A percentile compares a stretch with the other conserved stretches of the same genome.
phyloP scores from a whole-genome alignment of 2,113 vertebrate genomes.

The Cephalopterus ornatus region DNA sequence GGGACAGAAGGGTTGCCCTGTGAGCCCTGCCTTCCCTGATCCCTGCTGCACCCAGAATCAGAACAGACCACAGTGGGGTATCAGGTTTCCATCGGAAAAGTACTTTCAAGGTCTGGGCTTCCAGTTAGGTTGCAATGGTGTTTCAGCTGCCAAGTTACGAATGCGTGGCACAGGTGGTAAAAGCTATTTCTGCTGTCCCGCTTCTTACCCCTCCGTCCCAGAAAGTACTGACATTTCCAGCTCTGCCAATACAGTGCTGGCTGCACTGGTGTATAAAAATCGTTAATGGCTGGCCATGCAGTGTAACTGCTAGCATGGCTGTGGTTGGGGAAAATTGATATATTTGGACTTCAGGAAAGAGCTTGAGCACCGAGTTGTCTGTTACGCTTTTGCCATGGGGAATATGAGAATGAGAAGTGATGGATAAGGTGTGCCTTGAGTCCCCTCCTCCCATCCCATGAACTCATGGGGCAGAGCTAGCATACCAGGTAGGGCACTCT shows the following conservation, averaged over 20 bases:
- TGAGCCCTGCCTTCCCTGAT: background rate
- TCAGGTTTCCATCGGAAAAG: background rate
- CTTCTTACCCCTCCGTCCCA: background rate
- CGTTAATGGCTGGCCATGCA: background rate
- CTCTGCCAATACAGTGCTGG: background rate
- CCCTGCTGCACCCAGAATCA: fast-evolving
- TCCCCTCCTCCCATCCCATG: background rate
- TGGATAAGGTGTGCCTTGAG: background rate
- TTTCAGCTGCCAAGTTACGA: background rate
- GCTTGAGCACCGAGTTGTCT: background rate
- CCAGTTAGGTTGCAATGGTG: background rate
- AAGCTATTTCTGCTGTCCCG: background rate
- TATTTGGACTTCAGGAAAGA: background rate
- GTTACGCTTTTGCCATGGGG: fast-evolving
- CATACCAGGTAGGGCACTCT: background rate
- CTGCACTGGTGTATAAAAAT: background rate
- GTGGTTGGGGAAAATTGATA: background rate
- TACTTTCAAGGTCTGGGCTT: background rate
- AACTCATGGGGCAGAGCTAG: background rate
- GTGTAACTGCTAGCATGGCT: background rate
- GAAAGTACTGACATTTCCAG: background rate
- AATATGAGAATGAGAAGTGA: background rate
- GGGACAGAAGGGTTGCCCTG: background rate
- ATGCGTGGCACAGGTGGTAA: background rate
- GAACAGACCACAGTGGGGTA: background rate